Base-by-base conservation (phyloP, 2,888 invertebrate species). In the Hemaris fuciformis region DNA sequence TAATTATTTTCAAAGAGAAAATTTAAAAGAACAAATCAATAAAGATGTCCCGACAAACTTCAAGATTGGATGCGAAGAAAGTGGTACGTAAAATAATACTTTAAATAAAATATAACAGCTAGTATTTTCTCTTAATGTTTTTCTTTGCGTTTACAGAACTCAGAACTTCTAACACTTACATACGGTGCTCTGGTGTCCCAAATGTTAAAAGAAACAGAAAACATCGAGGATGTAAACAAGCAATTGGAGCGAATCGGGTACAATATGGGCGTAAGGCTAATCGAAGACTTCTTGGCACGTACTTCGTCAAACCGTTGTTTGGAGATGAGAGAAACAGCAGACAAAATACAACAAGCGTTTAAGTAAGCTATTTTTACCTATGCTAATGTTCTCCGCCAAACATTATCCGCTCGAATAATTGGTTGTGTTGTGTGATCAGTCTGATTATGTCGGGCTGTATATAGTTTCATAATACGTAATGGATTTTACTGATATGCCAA, bases 121-220 rank as follows among this genome's bases (percentile, higher is more conserved):
- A 38, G 13, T 18, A 41, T 34, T 2, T 41, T 61, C 60, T 27
- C 62, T 45, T 20, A 46, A 60, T 48, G 56, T 66, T 64, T 61
- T 60, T 64, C 56, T 34, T 6, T 20, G 13, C 57, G 61, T 61
- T 93, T 92, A 57, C 87, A 98, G 98, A 99, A 98, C 92, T 98
- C 98, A 0, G 99, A 99, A 88, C 93, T 99, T 63, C 96, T 99
- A 73, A 98, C 99, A 5, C 94, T 99, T 57, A 99, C 99, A 0
- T 99, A 99, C 89, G 99, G 99, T 45, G 98, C 99, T 2, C 91
- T 99, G 65, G 99, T 99, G 0, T 97, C 99, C 2, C 99, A 99
- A 93, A 95, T 99, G 93, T 90, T 99, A 20, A 98, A 98, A 85
- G 99, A 99, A 84, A 96, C 97, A 75, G 99, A 99, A 83, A 98